These are phyloP conservation scores for Listrodromus nycthemerus DNA, from an alignment of 2,888 invertebrate genomes.

Conservation along the genomic window DNA sequence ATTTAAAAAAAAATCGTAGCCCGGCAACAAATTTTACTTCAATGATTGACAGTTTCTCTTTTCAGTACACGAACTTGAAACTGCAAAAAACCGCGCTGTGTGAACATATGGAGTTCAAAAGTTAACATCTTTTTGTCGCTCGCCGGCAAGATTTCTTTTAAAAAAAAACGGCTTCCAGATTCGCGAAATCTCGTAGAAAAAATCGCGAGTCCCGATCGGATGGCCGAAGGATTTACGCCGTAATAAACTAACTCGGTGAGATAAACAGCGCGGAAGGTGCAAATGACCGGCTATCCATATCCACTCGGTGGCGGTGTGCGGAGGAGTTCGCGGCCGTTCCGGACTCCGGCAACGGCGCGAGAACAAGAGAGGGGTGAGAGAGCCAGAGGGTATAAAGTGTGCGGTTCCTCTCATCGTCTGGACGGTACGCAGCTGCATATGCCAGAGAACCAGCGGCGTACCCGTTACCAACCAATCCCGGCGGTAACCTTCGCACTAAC, in stretches of 20 bases:
- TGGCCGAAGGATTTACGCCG: neutral
- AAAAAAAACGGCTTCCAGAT: too few species aligned
- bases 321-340: constrained; percentile 1
- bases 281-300: constrained; percentile 22
- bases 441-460: neutral
- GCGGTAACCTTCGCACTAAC: neutral
- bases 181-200: neutral
- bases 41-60: too few species aligned
- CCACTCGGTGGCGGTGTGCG: neutral
- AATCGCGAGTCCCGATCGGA: neutral
- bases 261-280: neutral
- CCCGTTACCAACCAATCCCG: constrained; percentile 12
- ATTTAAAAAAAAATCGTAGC: too few species aligned
- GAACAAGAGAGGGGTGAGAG: neutral
- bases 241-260: neutral
- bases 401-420: constrained; percentile 6
- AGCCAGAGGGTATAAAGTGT: constrained; percentile 20
- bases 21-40: too few species aligned
- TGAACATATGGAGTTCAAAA: too few species aligned
- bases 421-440: constrained; percentile 24
- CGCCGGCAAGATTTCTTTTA: too few species aligned
- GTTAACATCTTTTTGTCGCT: too few species aligned
- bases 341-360: neutral
- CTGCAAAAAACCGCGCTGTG: too few species aligned
- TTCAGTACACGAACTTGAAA: too few species aligned